Evolutionary conservation across 2,113 vertebrate species (phyloP).

Genomic region (Phylloscopus whistleri): DNA sequence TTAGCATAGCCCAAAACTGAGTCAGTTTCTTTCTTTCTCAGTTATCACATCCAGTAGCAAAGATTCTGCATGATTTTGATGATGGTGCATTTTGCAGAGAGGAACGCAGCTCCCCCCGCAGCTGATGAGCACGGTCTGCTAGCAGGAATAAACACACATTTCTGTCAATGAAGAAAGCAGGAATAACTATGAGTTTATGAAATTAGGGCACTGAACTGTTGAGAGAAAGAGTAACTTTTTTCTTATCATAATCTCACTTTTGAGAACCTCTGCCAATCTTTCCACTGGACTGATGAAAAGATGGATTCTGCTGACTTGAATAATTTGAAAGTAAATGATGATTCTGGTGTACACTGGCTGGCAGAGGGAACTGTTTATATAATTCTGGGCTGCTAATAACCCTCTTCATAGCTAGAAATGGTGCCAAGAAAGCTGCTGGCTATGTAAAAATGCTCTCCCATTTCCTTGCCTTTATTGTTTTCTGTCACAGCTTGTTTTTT

Average conservation of each 20-base stretch:
- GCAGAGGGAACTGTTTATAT: conserved; percentile 56
- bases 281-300: conserved; percentile 18
- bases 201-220: conserved; percentile 2
- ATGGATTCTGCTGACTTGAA: conserved; percentile 53
- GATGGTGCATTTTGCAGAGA: background rate
- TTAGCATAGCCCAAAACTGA: background rate
- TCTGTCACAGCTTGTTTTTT: conserved; percentile 45
- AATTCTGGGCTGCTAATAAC: conserved; percentile 53
- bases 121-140: background rate
- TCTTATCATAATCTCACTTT: background rate
- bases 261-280: conserved; percentile 18
- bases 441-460: conserved; percentile 18
- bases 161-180: background rate
- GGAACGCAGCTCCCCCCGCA: background rate
- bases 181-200: background rate
- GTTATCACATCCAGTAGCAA: background rate
- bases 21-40: background rate
- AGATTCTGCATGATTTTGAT: background rate
- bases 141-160: background rate
- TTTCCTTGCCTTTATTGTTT: conserved; percentile 55
- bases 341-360: conserved; percentile 18
- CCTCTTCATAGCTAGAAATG: conserved; percentile 42
- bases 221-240: background rate
- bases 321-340: conserved; percentile 23
- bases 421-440: conserved; percentile 62